Evolutionary conservation across 2,113 vertebrate genomes (phyloP).

Genomic region (Podarcis cretensis): DNA sequence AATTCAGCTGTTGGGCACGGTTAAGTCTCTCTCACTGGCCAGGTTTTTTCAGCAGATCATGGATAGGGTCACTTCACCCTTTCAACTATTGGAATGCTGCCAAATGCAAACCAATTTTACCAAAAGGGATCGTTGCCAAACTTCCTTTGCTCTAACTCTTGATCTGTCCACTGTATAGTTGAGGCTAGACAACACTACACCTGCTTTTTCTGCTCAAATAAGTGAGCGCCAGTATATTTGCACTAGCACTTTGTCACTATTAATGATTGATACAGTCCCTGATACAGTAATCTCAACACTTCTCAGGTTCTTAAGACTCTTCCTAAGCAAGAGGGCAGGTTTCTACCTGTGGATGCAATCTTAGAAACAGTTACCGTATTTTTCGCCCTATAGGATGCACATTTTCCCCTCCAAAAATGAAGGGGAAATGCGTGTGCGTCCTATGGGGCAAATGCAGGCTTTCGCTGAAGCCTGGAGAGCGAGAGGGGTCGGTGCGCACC

Average conservation of each 20-base stretch:
- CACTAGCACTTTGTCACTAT: not conserved
- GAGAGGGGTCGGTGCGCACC: no score
- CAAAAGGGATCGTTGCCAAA: not conserved
- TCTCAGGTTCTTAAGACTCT: not conserved
- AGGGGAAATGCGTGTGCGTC: no score
- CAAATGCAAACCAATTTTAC: not conserved
- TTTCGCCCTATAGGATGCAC: no score
- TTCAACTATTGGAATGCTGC: not conserved
- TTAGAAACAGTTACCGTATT: not conserved
- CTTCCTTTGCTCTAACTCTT: not conserved
- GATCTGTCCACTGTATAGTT: not conserved
- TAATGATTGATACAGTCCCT: not conserved
- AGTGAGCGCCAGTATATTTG: not conserved
- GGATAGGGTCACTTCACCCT: not conserved
- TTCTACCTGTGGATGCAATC: not conserved
- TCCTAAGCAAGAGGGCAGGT: not conserved
- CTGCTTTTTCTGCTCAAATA: no score
- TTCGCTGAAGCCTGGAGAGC: no score
- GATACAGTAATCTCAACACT: not conserved
- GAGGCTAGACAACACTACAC: not conserved
- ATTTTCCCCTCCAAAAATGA: no score
- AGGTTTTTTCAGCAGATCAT: not conserved
- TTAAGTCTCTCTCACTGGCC: not conserved
- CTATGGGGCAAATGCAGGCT: no score
- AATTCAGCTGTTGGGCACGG: not conserved